phyloP scores from a whole-genome alignment of 2,113 vertebrate species.

The Embiotoca jacksoni region DNA sequence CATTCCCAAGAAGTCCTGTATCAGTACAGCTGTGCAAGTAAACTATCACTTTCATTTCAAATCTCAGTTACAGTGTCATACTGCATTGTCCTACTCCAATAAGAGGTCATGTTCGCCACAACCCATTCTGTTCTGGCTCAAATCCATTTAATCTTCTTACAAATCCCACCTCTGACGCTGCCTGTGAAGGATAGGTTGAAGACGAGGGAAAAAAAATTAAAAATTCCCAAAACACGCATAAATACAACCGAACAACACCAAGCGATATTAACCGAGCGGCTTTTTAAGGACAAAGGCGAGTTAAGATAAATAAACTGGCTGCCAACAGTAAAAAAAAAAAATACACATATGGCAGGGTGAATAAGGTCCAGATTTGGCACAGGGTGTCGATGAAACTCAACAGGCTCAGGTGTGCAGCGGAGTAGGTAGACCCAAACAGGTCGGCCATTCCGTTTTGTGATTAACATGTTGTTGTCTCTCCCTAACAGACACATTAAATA shows the following conservation, averaged over 20 bases:
- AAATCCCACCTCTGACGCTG: background rate
- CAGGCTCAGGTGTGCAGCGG: background rate
- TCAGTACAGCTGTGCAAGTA: background rate
- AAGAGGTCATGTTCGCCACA: background rate
- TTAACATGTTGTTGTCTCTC: constrained; percentile 6
- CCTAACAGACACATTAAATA: background rate
- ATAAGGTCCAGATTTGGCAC: background rate
- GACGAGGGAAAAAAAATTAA: background rate
- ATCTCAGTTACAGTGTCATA: background rate
- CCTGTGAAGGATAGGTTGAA: background rate
- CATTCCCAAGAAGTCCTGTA: background rate
- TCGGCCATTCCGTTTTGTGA: background rate
- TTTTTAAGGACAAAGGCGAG: constrained; percentile 7
- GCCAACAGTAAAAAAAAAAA: background rate
- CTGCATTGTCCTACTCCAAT: background rate
- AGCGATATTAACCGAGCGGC: background rate
- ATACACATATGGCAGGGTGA: background rate
- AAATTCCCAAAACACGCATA: background rate
- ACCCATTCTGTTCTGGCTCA: constrained; percentile 5
- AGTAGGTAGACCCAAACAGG: background rate
- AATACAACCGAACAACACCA: background rate
- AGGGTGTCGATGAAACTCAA: background rate
- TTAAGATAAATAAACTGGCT: background rate
- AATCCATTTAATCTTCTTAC: constrained; percentile 23
- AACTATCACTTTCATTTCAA: background rate